phyloP scores from a whole-genome alignment of 2,113 vertebrate species.

The Mungos mungo region DNA sequence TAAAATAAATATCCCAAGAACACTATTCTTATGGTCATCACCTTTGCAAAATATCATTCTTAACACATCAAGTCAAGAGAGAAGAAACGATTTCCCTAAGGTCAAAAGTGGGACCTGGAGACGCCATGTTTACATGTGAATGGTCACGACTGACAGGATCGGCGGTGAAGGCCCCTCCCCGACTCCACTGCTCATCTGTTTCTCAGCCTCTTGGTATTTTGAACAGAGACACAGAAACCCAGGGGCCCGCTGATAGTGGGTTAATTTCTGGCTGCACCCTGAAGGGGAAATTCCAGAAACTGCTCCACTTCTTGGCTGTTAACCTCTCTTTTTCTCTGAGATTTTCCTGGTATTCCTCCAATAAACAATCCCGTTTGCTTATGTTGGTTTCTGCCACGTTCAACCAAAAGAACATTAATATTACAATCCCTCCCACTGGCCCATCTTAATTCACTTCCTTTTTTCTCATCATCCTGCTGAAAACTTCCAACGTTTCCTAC shows the following conservation, averaged over 20 bases:
- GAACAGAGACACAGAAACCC: neutral
- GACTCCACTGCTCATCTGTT: neutral
- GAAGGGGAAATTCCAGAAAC: neutral
- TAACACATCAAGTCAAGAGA: neutral
- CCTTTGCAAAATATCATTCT: neutral
- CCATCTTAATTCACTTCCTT: conserved; percentile 7
- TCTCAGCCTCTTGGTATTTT: neutral
- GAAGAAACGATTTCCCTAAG: neutral
- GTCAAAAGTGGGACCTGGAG: neutral
- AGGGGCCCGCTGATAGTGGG: neutral
- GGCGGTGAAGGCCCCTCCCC: neutral
- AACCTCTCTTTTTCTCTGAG: neutral
- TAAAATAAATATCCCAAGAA: neutral
- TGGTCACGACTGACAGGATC: neutral
- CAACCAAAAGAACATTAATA: conserved; percentile 5
- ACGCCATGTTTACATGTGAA: neutral
- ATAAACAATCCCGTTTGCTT: neutral
- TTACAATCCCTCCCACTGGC: neutral
- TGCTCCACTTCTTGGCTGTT: neutral
- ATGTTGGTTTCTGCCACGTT: neutral
- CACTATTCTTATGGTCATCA: neutral
- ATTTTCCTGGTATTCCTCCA: neutral
- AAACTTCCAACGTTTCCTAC: neutral
- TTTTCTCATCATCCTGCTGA: conserved; percentile 3
- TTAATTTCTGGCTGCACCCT: neutral